Base-by-base conservation (phyloP, 2,888 invertebrate species). In the Lathronympha strigana region DNA sequence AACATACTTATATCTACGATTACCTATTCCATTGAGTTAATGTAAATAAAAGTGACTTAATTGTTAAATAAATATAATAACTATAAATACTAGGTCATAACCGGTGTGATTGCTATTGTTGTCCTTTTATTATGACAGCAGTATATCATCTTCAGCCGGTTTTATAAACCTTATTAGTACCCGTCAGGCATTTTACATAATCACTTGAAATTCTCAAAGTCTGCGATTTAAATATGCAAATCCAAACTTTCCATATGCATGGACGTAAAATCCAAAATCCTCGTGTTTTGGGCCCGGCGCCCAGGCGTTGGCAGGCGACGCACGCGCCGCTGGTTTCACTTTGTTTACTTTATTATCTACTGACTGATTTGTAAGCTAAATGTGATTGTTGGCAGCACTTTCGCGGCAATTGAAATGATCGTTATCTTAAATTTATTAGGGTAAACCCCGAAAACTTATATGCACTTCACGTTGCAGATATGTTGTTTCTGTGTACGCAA, bases 281-380 rank as follows among this genome's bases (percentile, higher is more conserved):
- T 6, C 21, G 43, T 13, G 31, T 31, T 57, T 57, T 11, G 43
- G 31, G 25, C 6, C 13, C 9, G 4, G 17, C 19, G 43, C 45
- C 6, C 13, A 4, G 4, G 17, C 19, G 43, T 57, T 45, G 4
- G 31, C 28, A 57, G 3, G 23, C 57, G n/a, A 2, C 31, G 43
- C 43, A 57, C 57, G 57, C 31, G n/a, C 43, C 25, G n/a, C 43
- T 17, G 17, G 28, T 57, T 57, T 57, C 57, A 25, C 55, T 57
- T 31, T 43, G 28, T 40, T 54, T 40, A 57, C 28, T 31, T 43
- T n/a, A 57, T 45, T 43, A 57, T 57, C 43, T 55, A 3, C 17
- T 15, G n/a, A 54, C 55, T 28, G 55, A 8, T 55, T 55, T 45
- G 57, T 45, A 57, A 43, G 28, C 55, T 43, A 19, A n/a, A 1